Percentiles rank a stretch among this genome's conserved stretches.
Conservation (phyloP, 2,888 invertebrate genomes). For the Steinernema hermaphroditum region DNA sequence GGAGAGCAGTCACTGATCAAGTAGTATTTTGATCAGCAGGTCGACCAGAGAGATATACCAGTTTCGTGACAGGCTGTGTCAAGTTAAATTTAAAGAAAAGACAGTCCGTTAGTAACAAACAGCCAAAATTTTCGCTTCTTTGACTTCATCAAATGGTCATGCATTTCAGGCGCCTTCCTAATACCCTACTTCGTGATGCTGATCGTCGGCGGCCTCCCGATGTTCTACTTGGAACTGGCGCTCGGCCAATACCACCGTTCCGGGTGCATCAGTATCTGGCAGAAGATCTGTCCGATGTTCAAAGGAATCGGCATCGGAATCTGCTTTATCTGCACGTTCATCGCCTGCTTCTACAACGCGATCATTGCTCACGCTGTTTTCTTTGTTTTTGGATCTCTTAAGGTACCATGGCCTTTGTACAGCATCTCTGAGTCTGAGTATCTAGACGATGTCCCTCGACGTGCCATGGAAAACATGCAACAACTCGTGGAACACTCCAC, state of each 20-base stretch:
- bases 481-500: conserved; percentile 83
- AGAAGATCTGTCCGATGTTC: conserved; percentile 85
- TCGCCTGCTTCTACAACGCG: conserved; percentile 94
- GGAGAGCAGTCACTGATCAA: no score
- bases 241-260: conserved; percentile 89
- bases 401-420: conserved; percentile 42
- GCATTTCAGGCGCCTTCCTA: conserved; percentile 75
- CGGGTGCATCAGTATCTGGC: conserved; percentile 90
- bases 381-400: conserved; percentile 78
- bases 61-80: no score
- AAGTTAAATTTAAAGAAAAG: no score
- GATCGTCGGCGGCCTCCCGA: conserved; percentile 85
- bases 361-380: conserved; percentile 94
- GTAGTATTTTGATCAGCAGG: no score
- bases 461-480: conserved; percentile 86
- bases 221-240: conserved; percentile 93
- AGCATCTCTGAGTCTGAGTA: no score
- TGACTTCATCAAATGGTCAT: no score
- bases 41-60: no score
- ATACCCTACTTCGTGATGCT: conserved; percentile 87
- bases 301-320: conserved; percentile 92
- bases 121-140: no score
- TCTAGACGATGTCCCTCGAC: conserved; percentile 45
- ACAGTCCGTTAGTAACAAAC: no score
- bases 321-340: conserved; percentile 88